Evolutionary conservation across 2,797 vertebrate genomes (phyloP), one percentile per base, ranked within the genome.

Genomic region (Cossypha dichroa): DNA sequence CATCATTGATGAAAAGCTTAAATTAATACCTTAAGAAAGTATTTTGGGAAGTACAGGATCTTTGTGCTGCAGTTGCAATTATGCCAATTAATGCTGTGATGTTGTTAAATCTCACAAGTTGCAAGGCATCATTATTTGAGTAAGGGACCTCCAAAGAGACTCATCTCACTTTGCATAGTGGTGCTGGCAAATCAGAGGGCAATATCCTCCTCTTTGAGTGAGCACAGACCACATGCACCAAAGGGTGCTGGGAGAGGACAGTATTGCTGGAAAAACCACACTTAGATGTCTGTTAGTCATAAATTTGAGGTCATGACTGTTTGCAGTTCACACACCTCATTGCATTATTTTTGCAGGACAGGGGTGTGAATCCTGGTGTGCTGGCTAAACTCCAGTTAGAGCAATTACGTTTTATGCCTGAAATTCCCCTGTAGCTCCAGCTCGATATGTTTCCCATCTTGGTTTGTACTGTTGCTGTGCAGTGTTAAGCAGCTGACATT

Each of bases 361-460:
- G 70, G 87, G 96, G 93, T 96, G 96, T 93, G 96, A 97, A 97
- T 93, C 94, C 88, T 94, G 89, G 79, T 83, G 94, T 88, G 93
- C 70, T 97, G 94, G 95, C 92, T 83, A 19, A 95, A 75, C 31
- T 95, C 93, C 92, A 94, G 92, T 51, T 91, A 3, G 3, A 92
- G 80, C 94, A 90, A 91, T 95, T 90, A 93, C 5, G 4, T 96
- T 95, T 95, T 94, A 85, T 94, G 92, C 72, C 75, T 96, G 83
- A 93, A 94, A 93, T 93, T 93, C 94, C 84, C 78, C 69, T 70
- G 76, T 48, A 95, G 90, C 18, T 95, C 70, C 83, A 90, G 73
- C 84, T 75, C 2, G 15, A 25, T 89, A 34, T 64, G 85, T 91
- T 94, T 96, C 90, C 89, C 79, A 90, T 95, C 88, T 86, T 59